Base-by-base conservation (phyloP, 35 echinoderm and acorn worm genomes). In the Patiria miniata region DNA sequence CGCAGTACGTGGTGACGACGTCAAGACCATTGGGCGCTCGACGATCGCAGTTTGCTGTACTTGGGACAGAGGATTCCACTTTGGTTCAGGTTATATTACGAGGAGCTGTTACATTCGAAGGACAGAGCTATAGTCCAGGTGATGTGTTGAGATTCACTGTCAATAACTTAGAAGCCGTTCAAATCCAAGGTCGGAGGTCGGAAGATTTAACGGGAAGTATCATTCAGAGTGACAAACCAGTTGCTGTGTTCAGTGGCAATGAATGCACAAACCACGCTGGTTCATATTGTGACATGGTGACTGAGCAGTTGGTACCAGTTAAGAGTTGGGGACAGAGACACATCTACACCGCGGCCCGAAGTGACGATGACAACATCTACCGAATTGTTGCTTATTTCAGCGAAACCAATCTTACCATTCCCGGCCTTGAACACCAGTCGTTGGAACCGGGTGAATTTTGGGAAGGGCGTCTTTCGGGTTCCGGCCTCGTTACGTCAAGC, bases 291-390 rank as follows among this genome's bases (percentile, higher is more conserved):
- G 91, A 93, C 56, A 83, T 42, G 4, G 50, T 88, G 16, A 78
- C 80, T 18, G 91, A 88, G 68, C 91, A 93, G 36, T 23, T 93
- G n/a, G 81, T 93, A 58, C 91, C 91, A 12, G 86, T 93, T 1
- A 83, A 78, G 12, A 93, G 91, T 80, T 93, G 91, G 91, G 81
- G 91, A 8, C 54, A 79, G 40, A 38, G 34, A 17, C 81, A 93
- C 56, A 84, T 93, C 36, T 93, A 88, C 86, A 84, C 79, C n/a
- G 68, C 85, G 28, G 55, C 86, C 9, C 73, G 53, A 44, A 29
- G 36, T 6, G 36, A 26, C 10, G 68, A 61, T 32, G 42, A 37
- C 32, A 77, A 77, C 5, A 42, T 88, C 19, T 93, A 93, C 44
- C 19, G 47, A 8, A 78, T 93, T 84, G 53, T 89, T 55, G 40